A percentile compares a stretch with the other conserved stretches of the same genome.
Evolutionary conservation across 2,113 vertebrate genomes (phyloP).

Genomic region (Cettia cetti): DNA sequence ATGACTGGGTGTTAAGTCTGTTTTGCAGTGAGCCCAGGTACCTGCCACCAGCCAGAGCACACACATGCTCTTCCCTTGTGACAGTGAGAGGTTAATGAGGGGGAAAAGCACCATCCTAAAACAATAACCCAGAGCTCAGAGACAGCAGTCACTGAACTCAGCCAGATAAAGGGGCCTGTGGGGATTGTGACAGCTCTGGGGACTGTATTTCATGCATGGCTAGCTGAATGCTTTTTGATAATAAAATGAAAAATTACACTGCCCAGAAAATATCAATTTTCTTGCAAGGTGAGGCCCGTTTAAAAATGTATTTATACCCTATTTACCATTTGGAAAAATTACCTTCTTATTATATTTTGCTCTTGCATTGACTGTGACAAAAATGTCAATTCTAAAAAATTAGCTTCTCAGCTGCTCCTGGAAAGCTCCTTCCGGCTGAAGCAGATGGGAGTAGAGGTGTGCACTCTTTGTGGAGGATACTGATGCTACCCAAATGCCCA

Average conservation of each 20-base stretch:
- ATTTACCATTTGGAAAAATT: slow-evolving; percentile 61
- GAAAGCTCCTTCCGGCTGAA: not conserved
- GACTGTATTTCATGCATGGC: slow-evolving; percentile 49
- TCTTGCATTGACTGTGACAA: slow-evolving; percentile 50
- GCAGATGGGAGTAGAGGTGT: not conserved
- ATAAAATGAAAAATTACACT: slow-evolving; percentile 63
- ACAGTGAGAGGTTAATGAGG: slow-evolving; percentile 45
- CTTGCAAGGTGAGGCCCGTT: slow-evolving; percentile 48
- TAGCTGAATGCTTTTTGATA: slow-evolving; percentile 55
- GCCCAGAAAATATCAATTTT: slow-evolving; percentile 63
- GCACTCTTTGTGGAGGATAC: not conserved
- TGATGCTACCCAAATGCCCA: fast-evolving
- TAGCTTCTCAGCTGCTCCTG: not conserved
- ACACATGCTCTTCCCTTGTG: not conserved
- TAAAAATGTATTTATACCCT: slow-evolving; percentile 62
- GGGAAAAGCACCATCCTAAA: slow-evolving; percentile 55
- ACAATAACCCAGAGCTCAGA: slow-evolving; percentile 49
- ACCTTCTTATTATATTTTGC: slow-evolving; percentile 51
- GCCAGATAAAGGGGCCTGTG: slow-evolving; percentile 52
- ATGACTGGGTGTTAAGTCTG: fast-evolving
- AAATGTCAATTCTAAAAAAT: slow-evolving; percentile 53
- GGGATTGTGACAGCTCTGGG: slow-evolving; percentile 62
- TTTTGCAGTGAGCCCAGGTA: not conserved
- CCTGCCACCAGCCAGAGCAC: not conserved
- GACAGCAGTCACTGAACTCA: slow-evolving; percentile 36